These are phyloP conservation scores for Prinia subflava DNA, from an alignment of 2,113 vertebrate genomes.

Conservation along the genomic window DNA sequence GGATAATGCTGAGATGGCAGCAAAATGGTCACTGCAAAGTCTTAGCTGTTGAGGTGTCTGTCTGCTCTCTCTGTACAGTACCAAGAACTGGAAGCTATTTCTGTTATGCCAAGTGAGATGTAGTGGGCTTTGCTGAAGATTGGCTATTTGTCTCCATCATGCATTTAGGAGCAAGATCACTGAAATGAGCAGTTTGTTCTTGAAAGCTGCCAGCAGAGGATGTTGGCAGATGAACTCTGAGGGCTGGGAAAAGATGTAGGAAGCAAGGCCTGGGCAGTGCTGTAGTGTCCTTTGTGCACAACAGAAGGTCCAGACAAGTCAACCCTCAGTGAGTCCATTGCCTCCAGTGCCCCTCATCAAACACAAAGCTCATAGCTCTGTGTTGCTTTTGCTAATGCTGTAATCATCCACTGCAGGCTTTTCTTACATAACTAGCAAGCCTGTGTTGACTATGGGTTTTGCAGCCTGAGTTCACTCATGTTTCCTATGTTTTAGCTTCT, in stretches of 20 bases:
- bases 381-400: neutral
- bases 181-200: neutral
- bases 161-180: neutral
- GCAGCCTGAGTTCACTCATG: neutral
- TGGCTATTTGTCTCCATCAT: neutral
- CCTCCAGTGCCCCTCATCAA: neutral
- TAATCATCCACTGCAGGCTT: neutral
- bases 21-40: neutral
- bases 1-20: neutral
- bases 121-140: neutral
- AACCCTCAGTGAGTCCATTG: neutral
- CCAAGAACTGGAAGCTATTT: neutral
- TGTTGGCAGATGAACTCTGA: neutral
- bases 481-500: neutral
- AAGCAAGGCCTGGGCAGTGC: neutral
- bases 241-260: neutral
- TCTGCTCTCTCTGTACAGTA: neutral
- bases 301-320: fast-evolving
- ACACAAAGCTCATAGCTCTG: neutral
- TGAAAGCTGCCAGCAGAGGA: neutral
- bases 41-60: neutral
- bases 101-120: neutral
- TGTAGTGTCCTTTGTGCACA: neutral
- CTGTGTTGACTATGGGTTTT: neutral
- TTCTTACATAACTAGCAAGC: neutral